phyloP scores from a whole-genome alignment of 2,888 invertebrate genomes.

The Tryphoninae sp. region DNA sequence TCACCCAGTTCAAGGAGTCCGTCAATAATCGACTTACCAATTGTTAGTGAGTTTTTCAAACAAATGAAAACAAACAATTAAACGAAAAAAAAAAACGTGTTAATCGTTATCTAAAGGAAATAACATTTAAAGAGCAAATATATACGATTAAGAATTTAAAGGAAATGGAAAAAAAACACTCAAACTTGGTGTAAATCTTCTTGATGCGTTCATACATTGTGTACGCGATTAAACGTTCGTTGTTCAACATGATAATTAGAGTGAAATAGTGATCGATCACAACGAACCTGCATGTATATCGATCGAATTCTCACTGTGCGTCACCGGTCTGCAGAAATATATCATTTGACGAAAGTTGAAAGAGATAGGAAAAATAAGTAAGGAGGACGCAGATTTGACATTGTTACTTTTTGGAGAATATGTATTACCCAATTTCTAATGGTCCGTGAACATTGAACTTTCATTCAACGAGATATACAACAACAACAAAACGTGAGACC shows the following conservation, averaged over 20 bases:
- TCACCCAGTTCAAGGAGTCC: constrained; percentile 61
- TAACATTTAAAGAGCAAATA: constrained; percentile 34
- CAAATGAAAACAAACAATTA: constrained; percentile 24
- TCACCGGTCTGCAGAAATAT: constrained; percentile 1
- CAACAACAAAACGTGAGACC: neutral
- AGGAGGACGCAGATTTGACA: constrained; percentile 29
- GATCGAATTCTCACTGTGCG: neutral
- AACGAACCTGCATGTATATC: constrained; percentile 13
- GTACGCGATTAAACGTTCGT: constrained; percentile 52
- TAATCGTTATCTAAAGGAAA: constrained; percentile 61
- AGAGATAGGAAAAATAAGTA: constrained; percentile 12
- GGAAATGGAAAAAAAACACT: constrained; percentile 29
- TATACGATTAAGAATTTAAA: constrained; percentile 54
- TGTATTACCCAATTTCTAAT: constrained; percentile 59
- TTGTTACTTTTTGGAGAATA: constrained; percentile 56
- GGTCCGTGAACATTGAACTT: constrained; percentile 63
- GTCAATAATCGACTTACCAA: constrained; percentile 58
- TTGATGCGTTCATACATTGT: constrained; percentile 45
- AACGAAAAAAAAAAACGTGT: constrained; percentile 34
- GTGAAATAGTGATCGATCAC: constrained; percentile 20
- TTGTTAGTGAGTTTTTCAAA: constrained; percentile 56
- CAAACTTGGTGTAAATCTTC: constrained; percentile 60
- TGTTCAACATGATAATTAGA: constrained; percentile 56
- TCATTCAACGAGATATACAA: constrained; percentile 50
- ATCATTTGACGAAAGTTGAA: constrained; percentile 23